Evolutionary conservation across 1,140 invertebrate species (phyloP), one percentile per base, ranked within the genome.

Genomic region (Zaprionus africanus): DNA sequence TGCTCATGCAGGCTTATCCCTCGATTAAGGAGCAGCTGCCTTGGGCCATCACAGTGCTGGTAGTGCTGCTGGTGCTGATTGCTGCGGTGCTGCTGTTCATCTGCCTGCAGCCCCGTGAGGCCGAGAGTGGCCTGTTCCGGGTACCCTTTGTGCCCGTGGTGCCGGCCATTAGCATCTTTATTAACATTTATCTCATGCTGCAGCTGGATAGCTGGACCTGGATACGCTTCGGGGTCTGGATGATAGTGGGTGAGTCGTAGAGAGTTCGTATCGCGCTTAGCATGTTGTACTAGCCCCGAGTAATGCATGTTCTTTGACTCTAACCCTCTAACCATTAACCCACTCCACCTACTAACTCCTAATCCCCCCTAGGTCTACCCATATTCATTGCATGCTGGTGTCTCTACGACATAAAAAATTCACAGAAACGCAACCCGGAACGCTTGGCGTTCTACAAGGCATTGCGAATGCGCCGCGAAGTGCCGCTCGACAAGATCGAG

Each of bases 101-200:
- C 68, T 82, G 88, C 13, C 24, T 91, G 36, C 84, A 92, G 65
- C 88, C 91, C 4, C 68, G 91, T 11, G 88, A 92, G 62, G 43
- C 78, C 2, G 61, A 70, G 9, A 63, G 76, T 38, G 71, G 70
- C 22, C 49, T 82, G 12, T 93, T 93, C 73, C 92, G 95, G 93
- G 96, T 95, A 46, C 96, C 96, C 19, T 93, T 96, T n/a, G 96
- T 97, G 9, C 96, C 96, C 3, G 90, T 96, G 15, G 90, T 97
- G 41, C 96, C 96, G 2, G 93, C 94, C 38, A 69, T 96, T 1
- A 96, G 95, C 83, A 95, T 97, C 65, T 94, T 96, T 28, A 94
- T 96, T 28, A 97, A 97, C 86, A 94, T 96, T 31, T 95, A 95
- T 75, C 93, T 97, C 15, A 96, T 96, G 96, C 90, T 96, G 57